Evolutionary conservation across 2,797 vertebrate genomes (phyloP).

Genomic region (Lophius americanus): DNA sequence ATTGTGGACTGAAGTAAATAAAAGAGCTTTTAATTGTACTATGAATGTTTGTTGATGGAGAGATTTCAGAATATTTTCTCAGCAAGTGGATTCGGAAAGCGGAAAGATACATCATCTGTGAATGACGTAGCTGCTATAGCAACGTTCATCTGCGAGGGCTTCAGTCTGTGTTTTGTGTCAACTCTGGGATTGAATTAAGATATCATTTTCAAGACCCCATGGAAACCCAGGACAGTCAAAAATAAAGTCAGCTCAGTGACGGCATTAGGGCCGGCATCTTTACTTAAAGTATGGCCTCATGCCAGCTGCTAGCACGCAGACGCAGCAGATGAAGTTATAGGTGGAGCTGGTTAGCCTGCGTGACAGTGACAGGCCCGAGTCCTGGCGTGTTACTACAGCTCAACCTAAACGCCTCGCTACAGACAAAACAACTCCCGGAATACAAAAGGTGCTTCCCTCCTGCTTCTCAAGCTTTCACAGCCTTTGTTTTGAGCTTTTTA

Average conservation of each 20-base stretch:
- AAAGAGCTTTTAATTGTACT: constrained; percentile 48
- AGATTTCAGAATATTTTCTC: constrained; percentile 31
- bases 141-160: constrained; percentile 32
- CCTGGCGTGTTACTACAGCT: constrained; percentile 12
- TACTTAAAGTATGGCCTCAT: constrained; percentile 36
- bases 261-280: constrained; percentile 36
- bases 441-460: background rate
- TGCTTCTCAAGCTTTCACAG: constrained; percentile 5
- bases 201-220: constrained; percentile 38
- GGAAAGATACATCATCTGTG: constrained; percentile 2
- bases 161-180: constrained; percentile 39
- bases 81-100: constrained; percentile 21
- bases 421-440: constrained; percentile 12
- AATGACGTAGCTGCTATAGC: constrained; percentile 24
- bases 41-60: constrained; percentile 15
- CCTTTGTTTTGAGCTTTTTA: constrained; percentile 6
- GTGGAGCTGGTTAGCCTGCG: constrained; percentile 31
- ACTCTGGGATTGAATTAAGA: constrained; percentile 64
- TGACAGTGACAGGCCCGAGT: constrained; percentile 42
- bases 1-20: constrained; percentile 41
- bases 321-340: constrained; percentile 29
- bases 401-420: constrained; percentile 12
- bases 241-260: constrained; percentile 24
- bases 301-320: constrained; percentile 42
- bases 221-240: constrained; percentile 31